phyloP scores from a whole-genome alignment of 2,797 vertebrate species.

The Oreonectes daqikongensis region DNA sequence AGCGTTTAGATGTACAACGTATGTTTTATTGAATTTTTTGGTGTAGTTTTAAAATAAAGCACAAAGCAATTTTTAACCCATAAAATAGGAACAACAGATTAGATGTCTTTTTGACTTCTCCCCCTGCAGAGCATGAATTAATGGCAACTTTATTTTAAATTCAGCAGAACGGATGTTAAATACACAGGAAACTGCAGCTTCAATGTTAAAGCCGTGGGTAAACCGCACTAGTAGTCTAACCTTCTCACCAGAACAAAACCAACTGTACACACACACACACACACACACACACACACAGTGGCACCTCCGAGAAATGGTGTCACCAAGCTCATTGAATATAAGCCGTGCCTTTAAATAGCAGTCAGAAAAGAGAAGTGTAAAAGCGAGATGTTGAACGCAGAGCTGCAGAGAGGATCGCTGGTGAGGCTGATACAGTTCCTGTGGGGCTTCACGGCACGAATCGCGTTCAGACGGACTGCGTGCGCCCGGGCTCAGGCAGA shows the following conservation, averaged over 20 bases:
- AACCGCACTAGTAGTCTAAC: constrained; percentile 38
- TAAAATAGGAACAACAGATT: constrained; percentile 24
- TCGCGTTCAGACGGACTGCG: constrained; percentile 16
- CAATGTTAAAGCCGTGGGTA: constrained; percentile 14
- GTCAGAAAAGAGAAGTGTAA: constrained; percentile 78
- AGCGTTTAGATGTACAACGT: constrained; percentile 3
- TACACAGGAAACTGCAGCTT: constrained; percentile 53
- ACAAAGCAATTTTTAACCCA: constrained; percentile 6
- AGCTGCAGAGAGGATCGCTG: constrained; percentile 35
- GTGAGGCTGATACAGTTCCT: constrained; percentile 29
- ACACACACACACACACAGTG: not conserved
- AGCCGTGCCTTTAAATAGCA: constrained; percentile 71
- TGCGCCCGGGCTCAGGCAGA: constrained; percentile 18
- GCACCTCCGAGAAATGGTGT: constrained; percentile 26
- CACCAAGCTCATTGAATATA: constrained; percentile 52
- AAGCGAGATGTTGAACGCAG: constrained; percentile 58
- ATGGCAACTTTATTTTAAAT: not conserved
- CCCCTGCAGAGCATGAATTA: constrained; percentile 5
- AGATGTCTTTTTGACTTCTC: constrained; percentile 1
- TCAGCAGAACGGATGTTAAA: constrained; percentile 13
- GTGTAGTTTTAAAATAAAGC: not conserved
- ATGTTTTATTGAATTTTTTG: not conserved
- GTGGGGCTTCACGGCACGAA: constrained; percentile 27
- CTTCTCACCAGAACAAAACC: constrained; percentile 12
- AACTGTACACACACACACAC: not conserved